Base-by-base conservation (phyloP, 2,888 invertebrate species). In the Caenorhabditis doughertyi region DNA sequence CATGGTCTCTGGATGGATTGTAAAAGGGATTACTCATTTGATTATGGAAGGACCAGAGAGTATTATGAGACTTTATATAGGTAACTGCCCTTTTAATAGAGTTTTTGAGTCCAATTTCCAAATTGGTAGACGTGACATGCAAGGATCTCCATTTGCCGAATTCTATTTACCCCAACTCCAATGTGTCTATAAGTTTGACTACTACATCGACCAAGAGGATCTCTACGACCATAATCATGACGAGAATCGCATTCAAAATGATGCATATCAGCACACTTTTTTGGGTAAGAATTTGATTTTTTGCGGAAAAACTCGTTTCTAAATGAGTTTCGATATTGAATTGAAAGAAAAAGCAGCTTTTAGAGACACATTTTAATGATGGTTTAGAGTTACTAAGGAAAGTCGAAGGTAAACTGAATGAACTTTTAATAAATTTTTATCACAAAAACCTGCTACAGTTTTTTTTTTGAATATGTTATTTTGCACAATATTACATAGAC, bases 171-270 rank as follows among this genome's bases (percentile, higher is more conserved):
- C 91, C n/a, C 84, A 84, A n/a, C 84, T 91, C 21, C 85, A 88
- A 76, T 91, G 91, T 60, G 90, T 91, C 23, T 91, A 90, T 72
- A 91, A 91, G 73, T 91, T 91, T 77, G 91, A 91, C 81, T 91
- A 89, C 56, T 91, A 90, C 85, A 87, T 91, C 74, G 91, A 91
- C 82, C 89, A 88, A 44, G 90, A 91, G 58, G 91, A 91, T 85
- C 87, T 90, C 60, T 91, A 91, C 72, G 91, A 91, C 67, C 91
- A 90, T 81, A 89, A 90, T 72, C 91, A 91, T 81, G 91, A 91
- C 83, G 91, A 91, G 65, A 91, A 91, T 76, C 84, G 90, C 9
- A 84, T 91, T 35, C 88, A 89, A 65, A 90, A 90, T 53, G 91
- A 91, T 60, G 90, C 91, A 27, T 89, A 91, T 83, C 91, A 91